phyloP scores from a whole-genome alignment of 2,797 vertebrate species.

The Malurus splendens region DNA sequence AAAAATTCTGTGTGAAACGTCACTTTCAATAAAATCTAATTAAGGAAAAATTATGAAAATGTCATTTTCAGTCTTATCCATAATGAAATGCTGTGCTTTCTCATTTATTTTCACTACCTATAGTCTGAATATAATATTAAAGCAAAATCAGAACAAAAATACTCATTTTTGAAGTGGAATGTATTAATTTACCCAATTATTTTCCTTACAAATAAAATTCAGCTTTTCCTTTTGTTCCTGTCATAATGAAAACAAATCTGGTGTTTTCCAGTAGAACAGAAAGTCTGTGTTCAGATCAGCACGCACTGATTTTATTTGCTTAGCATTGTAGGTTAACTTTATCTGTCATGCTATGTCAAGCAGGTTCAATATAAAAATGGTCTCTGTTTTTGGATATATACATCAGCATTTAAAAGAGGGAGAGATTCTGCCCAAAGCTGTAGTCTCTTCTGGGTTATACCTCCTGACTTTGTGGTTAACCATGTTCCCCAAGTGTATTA shows the following conservation, averaged over 20 bases:
- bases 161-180: not conserved
- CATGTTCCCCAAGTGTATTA: not conserved
- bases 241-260: conserved; percentile 1
- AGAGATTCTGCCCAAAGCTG: not conserved
- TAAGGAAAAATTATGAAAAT: not conserved
- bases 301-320: not conserved
- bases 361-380: not conserved
- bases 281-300: not conserved
- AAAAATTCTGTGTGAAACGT: not conserved
- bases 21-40: not conserved
- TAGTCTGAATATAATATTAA: not conserved
- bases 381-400: not conserved
- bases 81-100: not conserved
- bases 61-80: not conserved
- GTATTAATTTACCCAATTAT: not conserved
- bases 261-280: not conserved
- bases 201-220: not conserved
- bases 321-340: not conserved
- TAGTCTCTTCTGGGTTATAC: not conserved
- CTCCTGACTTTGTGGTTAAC: not conserved
- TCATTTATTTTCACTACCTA: not conserved
- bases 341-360: not conserved
- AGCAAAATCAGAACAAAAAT: not conserved
- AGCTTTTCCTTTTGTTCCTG: not conserved
- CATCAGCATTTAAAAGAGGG: not conserved